A percentile compares a stretch with the other conserved stretches of the same genome.
These are phyloP conservation scores for Mesorhabditis sp. DNA, from an alignment of 2,888 invertebrate species.

Conservation along the genomic window DNA sequence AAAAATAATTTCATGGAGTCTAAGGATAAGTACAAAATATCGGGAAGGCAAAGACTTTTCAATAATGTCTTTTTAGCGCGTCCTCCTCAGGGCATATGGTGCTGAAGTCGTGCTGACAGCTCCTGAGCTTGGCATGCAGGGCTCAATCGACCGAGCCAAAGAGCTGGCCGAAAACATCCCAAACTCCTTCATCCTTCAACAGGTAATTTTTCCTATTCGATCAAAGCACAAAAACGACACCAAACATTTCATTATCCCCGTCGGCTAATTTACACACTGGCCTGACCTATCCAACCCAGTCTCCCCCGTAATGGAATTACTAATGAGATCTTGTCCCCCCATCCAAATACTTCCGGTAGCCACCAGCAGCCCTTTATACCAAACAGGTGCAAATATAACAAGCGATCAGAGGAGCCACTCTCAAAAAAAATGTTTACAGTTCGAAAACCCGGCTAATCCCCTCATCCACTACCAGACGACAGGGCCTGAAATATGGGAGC, in stretches of 20 bases:
- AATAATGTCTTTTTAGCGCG: conserved; percentile 30
- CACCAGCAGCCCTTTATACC: no score
- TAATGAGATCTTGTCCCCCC: no score
- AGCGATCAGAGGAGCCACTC: no score
- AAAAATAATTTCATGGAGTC: neutral
- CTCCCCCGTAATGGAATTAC: no score
- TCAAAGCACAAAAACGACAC: neutral
- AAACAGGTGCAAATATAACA: no score
- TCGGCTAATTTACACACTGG: no score
- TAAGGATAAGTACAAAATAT: neutral
- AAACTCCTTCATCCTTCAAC: conserved; percentile 47
- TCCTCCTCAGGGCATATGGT: conserved; percentile 54
- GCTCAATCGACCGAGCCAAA: conserved; percentile 50
- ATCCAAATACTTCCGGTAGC: no score
- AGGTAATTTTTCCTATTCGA: conserved; percentile 21
- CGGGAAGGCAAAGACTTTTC: neutral
- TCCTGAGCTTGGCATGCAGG: conserved; percentile 51
- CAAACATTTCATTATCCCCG: neutral
- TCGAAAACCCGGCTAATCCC: conserved; percentile 54
- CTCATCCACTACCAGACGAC: conserved; percentile 52
- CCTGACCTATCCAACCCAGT: no score
- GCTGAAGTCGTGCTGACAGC: conserved; percentile 55
- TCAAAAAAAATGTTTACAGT: conserved; percentile 20
- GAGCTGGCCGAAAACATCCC: conserved; percentile 44
- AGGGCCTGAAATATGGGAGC: conserved; percentile 56